These are phyloP conservation scores for Gonocerus acuteangulatus DNA, from an alignment of 2,888 invertebrate species.

Conservation along the genomic window DNA sequence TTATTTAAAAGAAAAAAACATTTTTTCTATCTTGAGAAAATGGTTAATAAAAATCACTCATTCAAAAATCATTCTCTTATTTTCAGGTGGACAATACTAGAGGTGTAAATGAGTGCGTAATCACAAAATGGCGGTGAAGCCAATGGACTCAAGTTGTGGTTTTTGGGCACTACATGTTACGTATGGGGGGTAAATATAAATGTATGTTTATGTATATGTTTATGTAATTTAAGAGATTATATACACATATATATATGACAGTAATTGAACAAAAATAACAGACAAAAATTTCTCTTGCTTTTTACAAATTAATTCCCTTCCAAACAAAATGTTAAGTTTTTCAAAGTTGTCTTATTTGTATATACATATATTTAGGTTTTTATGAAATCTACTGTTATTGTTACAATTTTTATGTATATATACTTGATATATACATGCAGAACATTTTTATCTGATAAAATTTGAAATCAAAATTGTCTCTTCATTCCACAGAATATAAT, in stretches of 20 bases:
- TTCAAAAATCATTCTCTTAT: too few relatives aligned
- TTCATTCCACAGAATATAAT: background rate
- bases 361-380: constrained; percentile 17
- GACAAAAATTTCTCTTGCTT: background rate
- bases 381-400: constrained; percentile 8
- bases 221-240: constrained; percentile 8
- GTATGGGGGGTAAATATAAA: constrained; percentile 19
- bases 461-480: constrained; percentile 13
- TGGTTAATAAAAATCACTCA: too few relatives aligned
- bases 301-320: constrained; percentile 13
- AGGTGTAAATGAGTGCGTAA: constrained; percentile 26
- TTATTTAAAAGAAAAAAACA: too few relatives aligned
- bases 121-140: constrained; percentile 18
- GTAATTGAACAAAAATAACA: background rate
- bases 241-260: constrained; percentile 11
- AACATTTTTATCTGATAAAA: background rate
- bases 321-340: constrained; percentile 12
- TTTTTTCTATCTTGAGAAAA: too few relatives aligned
- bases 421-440: constrained; percentile 1
- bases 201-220: constrained; percentile 17
- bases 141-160: constrained; percentile 28
- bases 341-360: constrained; percentile 22
- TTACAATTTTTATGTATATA: background rate
- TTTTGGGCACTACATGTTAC: constrained; percentile 21
- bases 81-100: constrained; percentile 25